Evolutionary conservation across 2,797 vertebrate species (phyloP).

Genomic region (Sarcoramphus papa): DNA sequence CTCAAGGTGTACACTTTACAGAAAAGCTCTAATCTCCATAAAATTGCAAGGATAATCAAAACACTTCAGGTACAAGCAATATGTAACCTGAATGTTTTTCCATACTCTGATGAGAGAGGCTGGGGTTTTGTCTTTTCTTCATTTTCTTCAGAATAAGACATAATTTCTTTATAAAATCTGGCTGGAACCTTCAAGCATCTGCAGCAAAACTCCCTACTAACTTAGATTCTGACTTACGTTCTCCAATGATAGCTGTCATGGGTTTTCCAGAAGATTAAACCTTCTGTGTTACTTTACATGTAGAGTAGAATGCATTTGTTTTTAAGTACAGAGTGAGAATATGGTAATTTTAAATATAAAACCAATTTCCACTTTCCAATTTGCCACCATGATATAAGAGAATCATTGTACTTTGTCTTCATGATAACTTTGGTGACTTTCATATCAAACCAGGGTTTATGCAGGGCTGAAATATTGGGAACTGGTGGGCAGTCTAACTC

Average conservation of each 20-base stretch:
- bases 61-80: not conserved
- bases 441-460: not conserved
- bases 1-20: not conserved
- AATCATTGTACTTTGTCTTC: not conserved
- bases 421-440: not conserved
- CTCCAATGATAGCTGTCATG: not conserved
- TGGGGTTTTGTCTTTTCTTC: not conserved
- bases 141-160: not conserved
- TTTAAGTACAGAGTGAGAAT: not conserved
- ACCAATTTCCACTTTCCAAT: not conserved
- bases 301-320: not conserved
- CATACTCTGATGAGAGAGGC: not conserved
- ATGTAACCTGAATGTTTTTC: not conserved
- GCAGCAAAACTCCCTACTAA: not conserved
- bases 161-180: not conserved
- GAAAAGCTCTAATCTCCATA: not conserved
- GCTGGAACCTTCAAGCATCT: not conserved
- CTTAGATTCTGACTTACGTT: not conserved
- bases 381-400: not conserved
- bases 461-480: not conserved
- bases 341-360: not conserved
- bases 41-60: not conserved
- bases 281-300: not conserved
- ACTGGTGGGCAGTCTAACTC: not conserved
- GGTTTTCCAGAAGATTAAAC: not conserved